Percentiles rank a stretch among this genome's conserved stretches.
Conservation (phyloP, 2,113 vertebrate genomes). For the Ceyx margarethae region DNA sequence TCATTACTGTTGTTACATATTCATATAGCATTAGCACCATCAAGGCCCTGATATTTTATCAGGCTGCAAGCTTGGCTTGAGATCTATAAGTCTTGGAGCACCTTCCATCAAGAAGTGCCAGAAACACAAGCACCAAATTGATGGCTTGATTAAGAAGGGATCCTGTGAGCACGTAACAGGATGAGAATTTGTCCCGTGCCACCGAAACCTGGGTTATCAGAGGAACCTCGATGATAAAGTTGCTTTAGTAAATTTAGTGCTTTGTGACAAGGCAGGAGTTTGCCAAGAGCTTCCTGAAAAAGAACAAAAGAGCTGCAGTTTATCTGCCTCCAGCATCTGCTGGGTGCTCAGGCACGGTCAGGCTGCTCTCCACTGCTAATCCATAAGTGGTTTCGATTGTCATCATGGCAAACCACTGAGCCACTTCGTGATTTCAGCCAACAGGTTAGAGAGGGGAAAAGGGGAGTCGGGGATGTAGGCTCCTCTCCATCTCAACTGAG, state of each 20-base stretch:
- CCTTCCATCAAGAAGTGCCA: neutral
- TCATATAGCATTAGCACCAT: conserved; percentile 20
- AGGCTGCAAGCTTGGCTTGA: neutral
- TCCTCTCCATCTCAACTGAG: neutral
- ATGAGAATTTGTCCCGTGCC: neutral
- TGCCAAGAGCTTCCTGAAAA: conserved; percentile 13
- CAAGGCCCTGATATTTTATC: neutral
- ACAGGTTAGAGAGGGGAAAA: neutral
- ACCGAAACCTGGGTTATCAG: conserved; percentile 16
- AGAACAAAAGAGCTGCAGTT: conserved; percentile 21
- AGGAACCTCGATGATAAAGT: neutral
- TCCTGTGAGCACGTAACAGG: neutral
- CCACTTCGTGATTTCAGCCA: neutral
- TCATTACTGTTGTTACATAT: conserved; percentile 44
- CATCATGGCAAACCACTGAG: fast-evolving
- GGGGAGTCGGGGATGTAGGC: neutral
- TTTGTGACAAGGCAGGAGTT: neutral
- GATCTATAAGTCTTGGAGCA: neutral
- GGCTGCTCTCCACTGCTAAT: neutral
- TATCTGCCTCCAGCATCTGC: conserved; percentile 27
- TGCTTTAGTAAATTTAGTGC: neutral
- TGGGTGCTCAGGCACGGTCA: neutral
- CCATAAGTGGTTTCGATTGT: neutral
- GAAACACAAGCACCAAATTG: neutral
- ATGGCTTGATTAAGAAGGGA: neutral